A percentile compares a stretch with the other conserved stretches of the same genome.
Conservation (phyloP, 2,888 invertebrate genomes). For the Thysanoteuthis rhombus region DNA sequence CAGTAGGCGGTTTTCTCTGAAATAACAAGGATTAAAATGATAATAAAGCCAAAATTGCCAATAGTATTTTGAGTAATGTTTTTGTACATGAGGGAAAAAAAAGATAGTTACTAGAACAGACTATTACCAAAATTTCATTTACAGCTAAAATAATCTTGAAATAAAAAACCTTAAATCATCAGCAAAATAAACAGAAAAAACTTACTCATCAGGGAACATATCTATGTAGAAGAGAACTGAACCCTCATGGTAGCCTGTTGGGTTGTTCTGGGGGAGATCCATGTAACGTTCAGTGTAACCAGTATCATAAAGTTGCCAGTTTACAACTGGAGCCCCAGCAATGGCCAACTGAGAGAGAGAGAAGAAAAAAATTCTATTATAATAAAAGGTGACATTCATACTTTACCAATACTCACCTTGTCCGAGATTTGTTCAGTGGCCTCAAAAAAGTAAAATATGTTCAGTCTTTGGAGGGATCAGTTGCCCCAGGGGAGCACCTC, state of each 20-base stretch:
- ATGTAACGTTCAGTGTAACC: conserved; percentile 99
- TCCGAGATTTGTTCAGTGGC: too few species aligned
- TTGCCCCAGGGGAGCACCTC: too few species aligned
- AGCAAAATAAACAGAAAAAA: conserved; percentile 14
- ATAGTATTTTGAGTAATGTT: too few species aligned
- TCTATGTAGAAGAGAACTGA: conserved; percentile 86
- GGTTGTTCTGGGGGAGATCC: conserved; percentile 83
- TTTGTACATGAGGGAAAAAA: too few species aligned
- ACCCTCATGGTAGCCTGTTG: conserved; percentile 81
- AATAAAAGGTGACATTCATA: too few species aligned
- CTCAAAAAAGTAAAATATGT: too few species aligned
- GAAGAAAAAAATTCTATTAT: too few species aligned
- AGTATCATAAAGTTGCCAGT: conserved; percentile 97
- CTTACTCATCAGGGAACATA: conserved; percentile 89
- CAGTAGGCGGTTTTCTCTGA: conserved; percentile 77
- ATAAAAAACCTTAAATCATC: too few species aligned
- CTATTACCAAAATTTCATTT: not conserved
- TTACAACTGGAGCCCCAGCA: conserved; percentile 96
- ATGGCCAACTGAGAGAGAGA: conserved; percentile 75
- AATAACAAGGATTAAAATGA: conserved; percentile 38
- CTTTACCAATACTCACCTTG: too few species aligned
- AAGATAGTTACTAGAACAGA: too few species aligned
- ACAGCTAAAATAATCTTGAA: not conserved
- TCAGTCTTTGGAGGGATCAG: too few species aligned
- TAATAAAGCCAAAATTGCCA: too few species aligned